Conservation (phyloP, 2,888 invertebrate species). For the Vesta saturnalis region DNA sequence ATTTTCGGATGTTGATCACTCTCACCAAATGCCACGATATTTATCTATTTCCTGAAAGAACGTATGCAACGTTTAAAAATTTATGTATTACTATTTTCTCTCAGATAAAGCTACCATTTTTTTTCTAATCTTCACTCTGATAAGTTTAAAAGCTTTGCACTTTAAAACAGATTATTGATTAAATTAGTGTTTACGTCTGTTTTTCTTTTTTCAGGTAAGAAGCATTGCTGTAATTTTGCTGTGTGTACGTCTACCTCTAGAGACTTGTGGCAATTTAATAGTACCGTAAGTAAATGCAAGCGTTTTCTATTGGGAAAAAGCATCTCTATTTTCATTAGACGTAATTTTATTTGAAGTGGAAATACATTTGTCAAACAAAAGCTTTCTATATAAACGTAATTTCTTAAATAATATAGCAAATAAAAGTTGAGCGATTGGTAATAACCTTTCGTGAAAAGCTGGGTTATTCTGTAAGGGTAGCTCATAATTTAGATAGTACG, state of each 20-base stretch:
- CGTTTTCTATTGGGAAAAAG: not conserved
- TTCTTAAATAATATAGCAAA: conserved; percentile 30
- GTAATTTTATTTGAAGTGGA: not conserved
- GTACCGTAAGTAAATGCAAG: not conserved
- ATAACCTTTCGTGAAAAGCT: conserved; percentile 28
- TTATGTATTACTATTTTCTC: too few species aligned
- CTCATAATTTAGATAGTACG: conserved; percentile 21
- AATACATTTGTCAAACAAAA: conserved; percentile 15
- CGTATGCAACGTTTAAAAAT: too few species aligned
- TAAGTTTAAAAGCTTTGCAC: too few species aligned
- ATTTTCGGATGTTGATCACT: not conserved
- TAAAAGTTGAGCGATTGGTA: conserved; percentile 30
- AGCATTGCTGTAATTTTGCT: too few species aligned
- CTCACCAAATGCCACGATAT: not conserved
- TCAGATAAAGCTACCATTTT: too few species aligned
- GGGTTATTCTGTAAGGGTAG: conserved; percentile 22
- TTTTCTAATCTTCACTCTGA: too few species aligned
- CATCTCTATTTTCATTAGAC: not conserved
- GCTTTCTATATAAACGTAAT: conserved; percentile 17
- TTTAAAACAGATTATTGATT: too few species aligned
- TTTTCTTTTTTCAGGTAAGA: too few species aligned
- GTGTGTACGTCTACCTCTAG: too few species aligned
- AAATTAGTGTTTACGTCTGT: too few species aligned
- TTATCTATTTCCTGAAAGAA: not conserved
- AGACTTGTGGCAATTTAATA: not conserved